A percentile compares a stretch with the other conserved stretches of the same genome.
Evolutionary conservation across 2,888 invertebrate genomes (phyloP).

Genomic region (Morpho helenor): DNA sequence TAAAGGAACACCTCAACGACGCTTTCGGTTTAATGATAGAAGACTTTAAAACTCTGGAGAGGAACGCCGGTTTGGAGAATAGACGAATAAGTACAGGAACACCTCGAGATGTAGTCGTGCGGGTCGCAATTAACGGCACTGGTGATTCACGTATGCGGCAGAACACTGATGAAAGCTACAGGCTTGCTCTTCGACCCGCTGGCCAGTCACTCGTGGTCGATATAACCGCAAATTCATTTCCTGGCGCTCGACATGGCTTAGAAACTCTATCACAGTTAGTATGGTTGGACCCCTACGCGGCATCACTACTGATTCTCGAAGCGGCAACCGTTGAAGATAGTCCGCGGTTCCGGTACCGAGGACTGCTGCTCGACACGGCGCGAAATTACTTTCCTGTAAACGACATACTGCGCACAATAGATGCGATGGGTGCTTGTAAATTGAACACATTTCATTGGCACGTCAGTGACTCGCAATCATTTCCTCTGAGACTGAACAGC

Average conservation of each 20-base stretch:
- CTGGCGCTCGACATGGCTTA: slow-evolving; percentile 87
- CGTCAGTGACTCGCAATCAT: slow-evolving; percentile 94
- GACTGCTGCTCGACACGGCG: slow-evolving; percentile 93
- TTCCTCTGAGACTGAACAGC: slow-evolving; percentile 88
- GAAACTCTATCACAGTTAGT: slow-evolving; percentile 89
- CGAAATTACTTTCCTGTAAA: slow-evolving; percentile 91
- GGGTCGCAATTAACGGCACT: slow-evolving; percentile 75
- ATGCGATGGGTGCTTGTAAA: slow-evolving; percentile 94
- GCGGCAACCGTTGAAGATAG: slow-evolving; percentile 86
- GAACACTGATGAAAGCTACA: slow-evolving; percentile 87
- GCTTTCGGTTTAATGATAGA: slow-evolving; percentile 75
- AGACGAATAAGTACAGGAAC: slow-evolving; percentile 47
- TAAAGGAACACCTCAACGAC: slow-evolving; percentile 58
- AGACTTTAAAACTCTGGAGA: slow-evolving; percentile 69
- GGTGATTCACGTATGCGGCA: slow-evolving; percentile 80
- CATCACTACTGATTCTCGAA: slow-evolving; percentile 81
- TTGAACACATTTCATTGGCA: slow-evolving; percentile 97
- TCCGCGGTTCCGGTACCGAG: slow-evolving; percentile 88
- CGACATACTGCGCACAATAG: slow-evolving; percentile 85
- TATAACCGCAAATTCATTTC: slow-evolving; percentile 83
- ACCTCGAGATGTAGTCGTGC: slow-evolving; percentile 59
- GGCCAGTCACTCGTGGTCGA: slow-evolving; percentile 76
- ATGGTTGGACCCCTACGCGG: slow-evolving; percentile 86
- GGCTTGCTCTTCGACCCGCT: slow-evolving; percentile 76
- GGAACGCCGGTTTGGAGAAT: slow-evolving; percentile 43